phyloP scores from a whole-genome alignment of 2,797 vertebrate genomes.

The Fratercula arctica region DNA sequence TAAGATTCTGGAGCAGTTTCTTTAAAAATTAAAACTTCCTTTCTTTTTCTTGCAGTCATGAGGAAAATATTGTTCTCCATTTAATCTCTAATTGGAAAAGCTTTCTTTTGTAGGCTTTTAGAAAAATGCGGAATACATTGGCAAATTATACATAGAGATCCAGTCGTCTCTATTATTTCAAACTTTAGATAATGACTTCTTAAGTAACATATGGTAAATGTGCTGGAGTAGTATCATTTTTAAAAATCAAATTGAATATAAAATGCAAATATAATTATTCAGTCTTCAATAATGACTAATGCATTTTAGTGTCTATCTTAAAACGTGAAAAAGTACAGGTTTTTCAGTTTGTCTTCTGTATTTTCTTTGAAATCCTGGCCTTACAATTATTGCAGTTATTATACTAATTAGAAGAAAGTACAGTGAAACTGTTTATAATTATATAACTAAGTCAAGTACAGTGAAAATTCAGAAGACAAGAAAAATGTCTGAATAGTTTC shows the following conservation, averaged over 20 bases:
- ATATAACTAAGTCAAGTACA: not conserved
- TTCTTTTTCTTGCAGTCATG: not conserved
- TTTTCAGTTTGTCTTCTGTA: not conserved
- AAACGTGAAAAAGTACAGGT: not conserved
- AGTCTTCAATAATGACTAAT: not conserved
- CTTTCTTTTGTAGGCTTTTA: not conserved
- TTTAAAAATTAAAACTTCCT: not conserved
- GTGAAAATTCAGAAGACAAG: not conserved
- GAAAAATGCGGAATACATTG: not conserved
- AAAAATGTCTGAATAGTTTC: not conserved
- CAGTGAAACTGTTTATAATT: not conserved
- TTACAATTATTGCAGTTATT: not conserved
- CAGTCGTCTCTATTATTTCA: not conserved
- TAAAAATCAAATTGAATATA: not conserved
- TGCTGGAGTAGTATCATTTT: not conserved
- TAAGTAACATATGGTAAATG: not conserved
- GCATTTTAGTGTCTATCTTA: not conserved
- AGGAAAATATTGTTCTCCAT: not conserved
- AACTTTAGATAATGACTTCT: constrained; percentile 7
- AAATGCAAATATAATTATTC: constrained; percentile 30
- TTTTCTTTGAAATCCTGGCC: not conserved
- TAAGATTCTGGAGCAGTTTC: not conserved
- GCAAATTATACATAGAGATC: not conserved
- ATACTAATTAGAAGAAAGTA: not conserved
- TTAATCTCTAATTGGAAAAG: not conserved